These are phyloP conservation scores for Sebastes goodei DNA, from an alignment of 2,797 vertebrate genomes.

Conservation along the genomic window DNA sequence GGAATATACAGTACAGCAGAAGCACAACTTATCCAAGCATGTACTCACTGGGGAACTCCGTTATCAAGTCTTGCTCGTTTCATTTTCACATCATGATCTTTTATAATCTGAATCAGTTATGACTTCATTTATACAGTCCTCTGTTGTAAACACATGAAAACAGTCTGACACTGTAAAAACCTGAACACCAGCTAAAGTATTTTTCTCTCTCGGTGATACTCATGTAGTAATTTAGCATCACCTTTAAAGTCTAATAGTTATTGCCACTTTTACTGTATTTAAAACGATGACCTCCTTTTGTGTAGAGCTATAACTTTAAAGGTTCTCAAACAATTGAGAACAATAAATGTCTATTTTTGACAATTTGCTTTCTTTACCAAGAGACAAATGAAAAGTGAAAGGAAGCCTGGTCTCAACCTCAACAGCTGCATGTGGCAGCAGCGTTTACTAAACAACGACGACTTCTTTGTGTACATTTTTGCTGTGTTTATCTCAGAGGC, in stretches of 20 bases:
- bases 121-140: background rate
- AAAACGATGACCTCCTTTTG: background rate
- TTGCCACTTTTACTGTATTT: background rate
- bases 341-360: background rate
- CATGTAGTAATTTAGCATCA: background rate
- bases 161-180: background rate
- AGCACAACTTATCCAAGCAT: background rate
- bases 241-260: no score
- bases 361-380: background rate
- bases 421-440: background rate
- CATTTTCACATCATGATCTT: background rate
- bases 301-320: background rate
- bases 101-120: background rate
- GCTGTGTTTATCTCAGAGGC: fast-evolving
- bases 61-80: background rate
- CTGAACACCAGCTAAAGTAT: background rate
- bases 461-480: background rate
- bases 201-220: background rate
- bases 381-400: background rate
- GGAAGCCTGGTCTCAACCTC: background rate
- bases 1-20: background rate
- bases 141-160: background rate
- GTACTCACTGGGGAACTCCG: conserved; percentile 14
- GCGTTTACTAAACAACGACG: background rate
- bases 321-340: background rate